phyloP scores from a whole-genome alignment of 1,140 invertebrate species.

The Tachypleus tridentatus region DNA sequence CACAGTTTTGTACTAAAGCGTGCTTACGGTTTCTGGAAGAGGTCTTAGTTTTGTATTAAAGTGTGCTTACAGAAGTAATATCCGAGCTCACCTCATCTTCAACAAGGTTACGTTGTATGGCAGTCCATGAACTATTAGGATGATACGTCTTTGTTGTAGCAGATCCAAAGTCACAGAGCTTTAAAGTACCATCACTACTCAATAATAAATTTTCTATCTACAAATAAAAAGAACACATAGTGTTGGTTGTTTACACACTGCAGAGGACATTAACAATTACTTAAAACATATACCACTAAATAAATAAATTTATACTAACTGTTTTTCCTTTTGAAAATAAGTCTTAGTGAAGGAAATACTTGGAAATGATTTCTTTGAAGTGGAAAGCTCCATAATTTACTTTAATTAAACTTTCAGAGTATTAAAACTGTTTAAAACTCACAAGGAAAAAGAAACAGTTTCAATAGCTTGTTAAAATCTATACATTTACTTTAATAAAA shows the following conservation, averaged over 20 bases:
- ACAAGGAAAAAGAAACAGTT: too few relatives aligned
- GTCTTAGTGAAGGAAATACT: too few relatives aligned
- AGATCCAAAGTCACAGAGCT: conserved; percentile 98
- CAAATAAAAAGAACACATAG: conserved; percentile 6
- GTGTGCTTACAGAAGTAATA: too few relatives aligned
- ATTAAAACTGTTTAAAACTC: too few relatives aligned
- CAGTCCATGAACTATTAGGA: conserved; percentile 81
- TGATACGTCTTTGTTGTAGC: conserved; percentile 69
- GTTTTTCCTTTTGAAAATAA: conserved; percentile 14
- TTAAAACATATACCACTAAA: conserved; percentile 17
- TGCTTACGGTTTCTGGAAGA: too few relatives aligned
- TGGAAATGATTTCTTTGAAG: too few relatives aligned
- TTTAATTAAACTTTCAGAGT: too few relatives aligned
- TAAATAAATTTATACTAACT: conserved; percentile 13
- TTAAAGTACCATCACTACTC: conserved; percentile 65
- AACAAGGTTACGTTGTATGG: conserved; percentile 73
- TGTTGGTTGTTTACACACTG: not conserved
- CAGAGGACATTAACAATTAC: conserved; percentile 12
- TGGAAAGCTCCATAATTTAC: too few relatives aligned
- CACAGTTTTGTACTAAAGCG: too few relatives aligned
- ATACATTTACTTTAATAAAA: too few relatives aligned
- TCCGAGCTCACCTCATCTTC: conserved; percentile 68
- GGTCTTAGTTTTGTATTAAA: too few relatives aligned
- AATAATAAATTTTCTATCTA: conserved; percentile 62
- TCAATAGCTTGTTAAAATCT: too few relatives aligned